A percentile compares a stretch with the other conserved stretches of the same genome.
These are phyloP conservation scores for Ips nitidus DNA, from an alignment of 1,140 invertebrate genomes.

Conservation along the genomic window DNA sequence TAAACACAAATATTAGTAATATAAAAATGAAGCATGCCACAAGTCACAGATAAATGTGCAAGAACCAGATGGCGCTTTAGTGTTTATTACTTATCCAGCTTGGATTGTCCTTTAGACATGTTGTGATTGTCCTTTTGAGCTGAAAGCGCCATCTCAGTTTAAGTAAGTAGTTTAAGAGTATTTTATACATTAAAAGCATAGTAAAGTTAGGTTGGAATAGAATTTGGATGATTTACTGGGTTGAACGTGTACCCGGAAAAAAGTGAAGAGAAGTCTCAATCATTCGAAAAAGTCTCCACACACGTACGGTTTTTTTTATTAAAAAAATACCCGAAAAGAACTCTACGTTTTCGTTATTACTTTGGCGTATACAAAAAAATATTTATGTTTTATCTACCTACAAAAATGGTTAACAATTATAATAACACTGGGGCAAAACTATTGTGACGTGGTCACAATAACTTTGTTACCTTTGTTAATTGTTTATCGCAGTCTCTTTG, in stretches of 20 bases:
- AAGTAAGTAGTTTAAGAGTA: too few relatives aligned
- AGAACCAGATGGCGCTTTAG: slow-evolving; percentile 4
- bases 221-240: slow-evolving; percentile 49
- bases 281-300: slow-evolving; percentile 44
- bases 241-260: slow-evolving; percentile 23
- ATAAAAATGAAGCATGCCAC: slow-evolving; percentile 42
- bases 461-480: slow-evolving; percentile 50
- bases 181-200: background rate
- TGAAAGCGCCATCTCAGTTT: too few relatives aligned
- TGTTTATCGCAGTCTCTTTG: slow-evolving; percentile 55
- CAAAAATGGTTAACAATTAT: slow-evolving; percentile 50
- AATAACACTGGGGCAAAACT: slow-evolving; percentile 49
- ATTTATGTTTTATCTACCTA: slow-evolving; percentile 49
- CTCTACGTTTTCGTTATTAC: slow-evolving; percentile 19
- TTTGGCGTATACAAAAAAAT: slow-evolving; percentile 47
- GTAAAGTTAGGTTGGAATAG: slow-evolving; percentile 30
- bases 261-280: slow-evolving; percentile 36
- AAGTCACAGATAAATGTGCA: slow-evolving; percentile 27
- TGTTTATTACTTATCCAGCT: background rate
- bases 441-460: slow-evolving; percentile 50
- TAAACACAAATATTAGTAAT: slow-evolving; percentile 39
- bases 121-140: too few relatives aligned
- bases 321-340: slow-evolving; percentile 32
- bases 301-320: slow-evolving; percentile 30
- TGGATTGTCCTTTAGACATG: too few relatives aligned